A percentile compares a stretch with the other conserved stretches of the same genome.
Evolutionary conservation across 2,888 invertebrate genomes (phyloP).

Genomic region (Cheilosia urbana): DNA sequence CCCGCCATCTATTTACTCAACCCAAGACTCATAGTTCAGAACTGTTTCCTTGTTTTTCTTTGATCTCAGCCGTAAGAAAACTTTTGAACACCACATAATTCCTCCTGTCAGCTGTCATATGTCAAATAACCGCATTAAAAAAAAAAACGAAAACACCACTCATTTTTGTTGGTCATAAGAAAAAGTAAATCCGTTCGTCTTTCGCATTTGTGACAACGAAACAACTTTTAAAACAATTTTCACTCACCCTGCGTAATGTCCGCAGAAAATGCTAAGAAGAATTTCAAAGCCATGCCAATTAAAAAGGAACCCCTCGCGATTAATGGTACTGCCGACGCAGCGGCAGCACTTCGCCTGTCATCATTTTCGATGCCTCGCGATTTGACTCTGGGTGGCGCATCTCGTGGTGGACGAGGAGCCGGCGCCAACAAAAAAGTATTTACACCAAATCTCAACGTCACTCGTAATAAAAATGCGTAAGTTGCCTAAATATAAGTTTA

Average conservation of each 20-base stretch:
- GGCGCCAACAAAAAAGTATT: constrained; percentile 85
- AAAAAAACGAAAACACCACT: background rate
- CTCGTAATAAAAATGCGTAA: constrained; percentile 86
- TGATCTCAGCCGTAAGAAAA: background rate
- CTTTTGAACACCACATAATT: background rate
- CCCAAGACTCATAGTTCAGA: background rate
- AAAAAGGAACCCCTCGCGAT: constrained; percentile 67
- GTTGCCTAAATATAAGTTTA: constrained; percentile 57
- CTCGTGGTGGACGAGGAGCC: constrained; percentile 78
- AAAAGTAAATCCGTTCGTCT: background rate
- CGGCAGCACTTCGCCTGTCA: constrained; percentile 81
- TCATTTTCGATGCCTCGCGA: constrained; percentile 86
- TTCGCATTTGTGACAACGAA: background rate
- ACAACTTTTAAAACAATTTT: background rate
- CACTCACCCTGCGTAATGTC: constrained; percentile 64
- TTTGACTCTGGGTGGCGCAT: constrained; percentile 84
- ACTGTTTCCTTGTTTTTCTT: background rate
- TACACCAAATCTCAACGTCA: constrained; percentile 86
- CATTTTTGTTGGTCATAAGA: background rate
- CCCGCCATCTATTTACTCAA: background rate
- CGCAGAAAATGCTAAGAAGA: constrained; percentile 78
- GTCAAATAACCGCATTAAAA: constrained; percentile 38
- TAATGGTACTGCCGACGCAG: constrained; percentile 77
- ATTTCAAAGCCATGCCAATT: constrained; percentile 49
- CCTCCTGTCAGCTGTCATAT: constrained; percentile 19